Evolutionary conservation across 2,797 vertebrate species (phyloP), one percentile per base, ranked within the genome.

Genomic region (Sebastes elongatus): DNA sequence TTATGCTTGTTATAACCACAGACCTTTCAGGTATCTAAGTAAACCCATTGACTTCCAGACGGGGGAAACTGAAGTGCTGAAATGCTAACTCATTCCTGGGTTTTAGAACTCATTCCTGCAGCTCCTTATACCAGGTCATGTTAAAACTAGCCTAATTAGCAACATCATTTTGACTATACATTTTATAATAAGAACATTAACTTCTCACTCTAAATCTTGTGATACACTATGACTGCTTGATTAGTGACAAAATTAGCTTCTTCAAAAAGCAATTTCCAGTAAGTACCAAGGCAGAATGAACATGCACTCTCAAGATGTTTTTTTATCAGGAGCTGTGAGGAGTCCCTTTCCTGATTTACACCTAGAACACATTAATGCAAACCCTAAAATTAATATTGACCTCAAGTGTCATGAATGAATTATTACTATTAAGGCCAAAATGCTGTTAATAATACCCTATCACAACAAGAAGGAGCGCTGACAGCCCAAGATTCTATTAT

Each of bases 401-500:
- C 32, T 63, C 13, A 23, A 30, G 7, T 55, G 28, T 67, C 10
- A 69, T 61, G 30, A 75, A 57, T 77, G 13, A 69, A 70, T 61
- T 66, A n/a, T 64, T 60, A n/a, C 33, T 56, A 83, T 80, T 62
- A 8, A 1, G n/a, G 10, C 25, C 57, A 53, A 56, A 66, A 71
- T 38, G 5, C 23, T 35, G 52, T 42, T 68, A 76, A 65, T 49
- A 46, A 56, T 23, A 62, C 28, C 10, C 10, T 33, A 53, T 60
- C 56, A 73, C 73, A 76, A 79, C 63, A 83, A 60, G 14, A 71
- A 71, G 56, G 71, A 56, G 14, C 18, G 0, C 61, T 33, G 73
- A 66, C 52, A 76, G 64, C 53, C 69, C 35, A 23, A 57, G 33
- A 72, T 69, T 91, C 59, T 81, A 87, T 89, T 88, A 89, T 90